Percentiles rank a stretch among this genome's conserved stretches.
Evolutionary conservation across 2,888 invertebrate genomes (phyloP).

Genomic region (Polydrusus cervinus): DNA sequence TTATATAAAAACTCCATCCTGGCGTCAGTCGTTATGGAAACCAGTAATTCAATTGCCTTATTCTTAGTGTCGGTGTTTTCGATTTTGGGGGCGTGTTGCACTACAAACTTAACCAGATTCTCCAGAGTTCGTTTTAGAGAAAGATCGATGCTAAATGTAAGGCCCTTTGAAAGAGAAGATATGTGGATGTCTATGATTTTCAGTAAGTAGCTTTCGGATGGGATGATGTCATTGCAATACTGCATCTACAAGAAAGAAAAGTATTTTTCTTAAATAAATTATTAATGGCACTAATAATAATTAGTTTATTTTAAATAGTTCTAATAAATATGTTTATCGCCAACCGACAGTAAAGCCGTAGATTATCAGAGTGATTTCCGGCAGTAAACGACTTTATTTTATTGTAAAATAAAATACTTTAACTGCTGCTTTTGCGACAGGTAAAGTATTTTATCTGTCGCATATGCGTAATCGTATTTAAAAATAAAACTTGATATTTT

Average conservation of each 20-base stretch:
- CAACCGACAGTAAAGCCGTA: no score
- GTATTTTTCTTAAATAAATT: no score
- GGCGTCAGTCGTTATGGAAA: constrained; percentile 85
- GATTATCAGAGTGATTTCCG: no score
- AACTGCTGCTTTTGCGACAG: no score
- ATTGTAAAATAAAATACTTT: no score
- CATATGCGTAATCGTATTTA: no score
- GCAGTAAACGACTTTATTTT: no score
- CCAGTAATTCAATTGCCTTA: constrained; percentile 79
- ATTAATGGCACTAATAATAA: no score
- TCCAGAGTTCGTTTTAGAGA: constrained; percentile 79
- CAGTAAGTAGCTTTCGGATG: constrained; percentile 88
- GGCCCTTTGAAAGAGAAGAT: constrained; percentile 77
- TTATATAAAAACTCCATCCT: constrained; percentile 84
- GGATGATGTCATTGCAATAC: constrained; percentile 85
- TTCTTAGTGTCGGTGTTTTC: constrained; percentile 79
- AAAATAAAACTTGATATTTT: no score
- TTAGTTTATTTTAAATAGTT: no score
- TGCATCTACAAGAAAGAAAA: constrained; percentile 74
- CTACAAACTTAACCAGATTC: constrained; percentile 78
- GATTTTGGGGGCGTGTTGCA: constrained; percentile 76
- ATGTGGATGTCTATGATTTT: constrained; percentile 82
- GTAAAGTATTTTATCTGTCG: no score
- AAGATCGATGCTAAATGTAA: constrained; percentile 75
- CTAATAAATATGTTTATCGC: no score